phyloP scores from a whole-genome alignment of 1,140 invertebrate genomes.

The Chelonus insularis region DNA sequence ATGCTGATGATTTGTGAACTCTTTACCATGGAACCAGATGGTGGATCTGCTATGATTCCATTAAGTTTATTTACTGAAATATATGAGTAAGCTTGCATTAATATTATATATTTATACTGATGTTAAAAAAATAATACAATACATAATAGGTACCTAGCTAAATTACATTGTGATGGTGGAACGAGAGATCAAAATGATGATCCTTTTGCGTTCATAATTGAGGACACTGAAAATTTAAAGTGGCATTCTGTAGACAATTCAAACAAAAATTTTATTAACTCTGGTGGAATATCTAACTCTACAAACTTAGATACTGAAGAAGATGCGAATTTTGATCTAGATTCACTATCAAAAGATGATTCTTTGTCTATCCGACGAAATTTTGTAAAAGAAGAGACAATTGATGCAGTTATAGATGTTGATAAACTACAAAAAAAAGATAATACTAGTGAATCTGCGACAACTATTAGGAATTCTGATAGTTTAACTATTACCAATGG shows the following conservation, averaged over 20 bases:
- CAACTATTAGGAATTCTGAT: neutral
- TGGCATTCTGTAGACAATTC: constrained; percentile 13
- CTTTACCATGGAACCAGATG: constrained; percentile 80
- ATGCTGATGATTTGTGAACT: constrained; percentile 83
- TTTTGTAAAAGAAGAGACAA: too few species aligned
- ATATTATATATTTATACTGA: neutral
- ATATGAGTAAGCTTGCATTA: constrained; percentile 60
- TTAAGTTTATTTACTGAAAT: constrained; percentile 71
- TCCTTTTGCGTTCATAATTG: constrained; percentile 29
- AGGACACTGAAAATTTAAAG: constrained; percentile 11
- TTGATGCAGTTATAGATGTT: too few species aligned
- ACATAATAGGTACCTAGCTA: constrained; percentile 46
- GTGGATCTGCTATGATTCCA: constrained; percentile 76
- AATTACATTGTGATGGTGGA: constrained; percentile 47
- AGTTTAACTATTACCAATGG: neutral
- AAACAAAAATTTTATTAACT: neutral
- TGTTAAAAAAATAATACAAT: neutral
- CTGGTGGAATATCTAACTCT: too few species aligned
- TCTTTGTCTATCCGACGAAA: too few species aligned
- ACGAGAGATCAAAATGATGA: constrained; percentile 33
- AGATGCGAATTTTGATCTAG: too few species aligned
- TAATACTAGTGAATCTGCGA: neutral
- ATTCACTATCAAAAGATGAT: too few species aligned
- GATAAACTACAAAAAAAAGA: too few species aligned
- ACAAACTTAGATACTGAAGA: too few species aligned